phyloP scores from a whole-genome alignment of 1,140 invertebrate species.

The Nautilus pompilius region DNA sequence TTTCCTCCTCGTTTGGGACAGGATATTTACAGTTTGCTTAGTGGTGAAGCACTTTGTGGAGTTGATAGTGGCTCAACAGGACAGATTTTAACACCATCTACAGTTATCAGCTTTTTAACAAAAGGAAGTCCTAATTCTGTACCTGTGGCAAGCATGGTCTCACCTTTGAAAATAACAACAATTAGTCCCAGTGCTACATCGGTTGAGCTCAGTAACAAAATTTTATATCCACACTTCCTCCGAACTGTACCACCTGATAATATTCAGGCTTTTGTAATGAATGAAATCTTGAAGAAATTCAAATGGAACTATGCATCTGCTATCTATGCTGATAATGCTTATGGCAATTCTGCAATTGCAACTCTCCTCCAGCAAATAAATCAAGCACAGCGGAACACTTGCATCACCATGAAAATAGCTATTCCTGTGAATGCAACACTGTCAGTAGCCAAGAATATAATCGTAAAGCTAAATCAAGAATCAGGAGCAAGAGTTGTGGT shows the following conservation, averaged over 20 bases:
- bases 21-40: constrained; percentile 44
- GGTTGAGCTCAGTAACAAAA: constrained; percentile 59
- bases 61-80: constrained; percentile 6
- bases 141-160: constrained; percentile 32
- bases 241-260: constrained; percentile 69
- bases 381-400: constrained; percentile 18
- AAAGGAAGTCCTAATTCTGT: constrained; percentile 39
- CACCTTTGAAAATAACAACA: constrained; percentile 31
- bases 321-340: constrained; percentile 64
- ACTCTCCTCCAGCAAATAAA: constrained; percentile 31
- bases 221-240: constrained; percentile 69
- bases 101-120: constrained; percentile 35
- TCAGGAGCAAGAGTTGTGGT: constrained; percentile 66
- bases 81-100: constrained; percentile 35
- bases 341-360: constrained; percentile 61
- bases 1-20: constrained; percentile 33
- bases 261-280: constrained; percentile 71
- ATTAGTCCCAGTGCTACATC: constrained; percentile 79
- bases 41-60: constrained; percentile 41
- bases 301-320: constrained; percentile 77
- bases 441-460: constrained; percentile 43
- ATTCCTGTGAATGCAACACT: constrained; percentile 32
- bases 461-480: constrained; percentile 64
- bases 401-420: constrained; percentile 18
- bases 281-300: constrained; percentile 65